These are phyloP conservation scores for Phrynocephalus vlangalii DNA, from an alignment of 2,797 vertebrate species.

Conservation along the genomic window DNA sequence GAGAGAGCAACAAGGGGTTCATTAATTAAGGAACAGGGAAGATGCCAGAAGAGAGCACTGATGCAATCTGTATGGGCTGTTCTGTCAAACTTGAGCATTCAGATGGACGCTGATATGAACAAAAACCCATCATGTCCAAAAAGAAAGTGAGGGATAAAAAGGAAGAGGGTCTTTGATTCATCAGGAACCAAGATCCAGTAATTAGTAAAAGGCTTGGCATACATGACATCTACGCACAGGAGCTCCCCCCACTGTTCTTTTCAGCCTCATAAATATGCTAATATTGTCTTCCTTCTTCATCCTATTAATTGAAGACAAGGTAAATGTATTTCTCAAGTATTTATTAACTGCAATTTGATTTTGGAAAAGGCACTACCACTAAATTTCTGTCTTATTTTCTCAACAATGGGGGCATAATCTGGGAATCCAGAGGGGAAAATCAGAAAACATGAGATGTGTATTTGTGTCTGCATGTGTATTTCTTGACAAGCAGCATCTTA, in stretches of 20 bases:
- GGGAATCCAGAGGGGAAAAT: neutral
- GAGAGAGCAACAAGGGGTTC: neutral
- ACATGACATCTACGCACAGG: neutral
- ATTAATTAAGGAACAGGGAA: neutral
- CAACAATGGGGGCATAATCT: neutral
- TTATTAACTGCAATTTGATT: neutral
- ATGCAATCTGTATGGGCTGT: neutral
- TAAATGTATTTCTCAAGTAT: neutral
- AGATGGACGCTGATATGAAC: neutral
- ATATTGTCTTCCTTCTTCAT: conserved; percentile 10
- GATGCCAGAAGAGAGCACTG: neutral
- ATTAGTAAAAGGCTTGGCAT: neutral
- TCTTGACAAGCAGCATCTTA: neutral
- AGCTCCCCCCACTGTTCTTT: neutral
- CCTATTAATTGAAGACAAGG: conserved; percentile 5
- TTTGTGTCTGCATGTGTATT: too few relatives aligned
- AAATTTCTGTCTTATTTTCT: neutral
- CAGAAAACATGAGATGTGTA: neutral
- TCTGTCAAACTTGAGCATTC: neutral
- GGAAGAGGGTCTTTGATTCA: neutral
- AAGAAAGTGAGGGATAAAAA: neutral
- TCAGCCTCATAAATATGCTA: conserved; percentile 21
- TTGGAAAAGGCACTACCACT: neutral
- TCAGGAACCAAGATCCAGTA: neutral
- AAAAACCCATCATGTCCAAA: neutral